Conservation (phyloP, 2,888 invertebrate species). For the Clivina fossor region DNA sequence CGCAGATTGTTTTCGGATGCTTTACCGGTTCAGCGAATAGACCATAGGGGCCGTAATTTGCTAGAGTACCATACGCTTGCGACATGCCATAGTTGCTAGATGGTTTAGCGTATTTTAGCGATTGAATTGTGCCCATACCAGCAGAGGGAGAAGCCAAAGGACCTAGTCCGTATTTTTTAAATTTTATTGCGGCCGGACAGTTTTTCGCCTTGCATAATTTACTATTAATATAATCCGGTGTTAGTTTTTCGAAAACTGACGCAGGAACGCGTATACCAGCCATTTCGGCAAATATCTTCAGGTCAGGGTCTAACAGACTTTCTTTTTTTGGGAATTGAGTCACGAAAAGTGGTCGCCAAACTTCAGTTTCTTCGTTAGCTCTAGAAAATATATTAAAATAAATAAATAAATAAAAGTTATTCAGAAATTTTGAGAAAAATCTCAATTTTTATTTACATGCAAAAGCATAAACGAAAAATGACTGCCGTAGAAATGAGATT, state of each 20-base stretch:
- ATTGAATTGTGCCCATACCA: conserved; percentile 47
- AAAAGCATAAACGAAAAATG: no score
- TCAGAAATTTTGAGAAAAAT: no score
- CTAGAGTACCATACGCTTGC: conserved; percentile 48
- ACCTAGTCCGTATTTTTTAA: conserved; percentile 51
- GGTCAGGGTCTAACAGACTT: conserved; percentile 13
- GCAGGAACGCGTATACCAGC: no score
- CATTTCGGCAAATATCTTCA: conserved; percentile 16
- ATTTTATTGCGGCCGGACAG: conserved; percentile 50
- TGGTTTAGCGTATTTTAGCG: conserved; percentile 41
- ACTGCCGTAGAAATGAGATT: no score
- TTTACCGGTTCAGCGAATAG: conserved; percentile 42
- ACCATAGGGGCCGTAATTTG: conserved; percentile 48
- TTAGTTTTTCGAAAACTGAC: no score
- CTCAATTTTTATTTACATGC: no score
- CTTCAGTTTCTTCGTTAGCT: no score
- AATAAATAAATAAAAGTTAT: no score
- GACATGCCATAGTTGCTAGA: conserved; percentile 45
- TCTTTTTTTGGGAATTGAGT: neutral
- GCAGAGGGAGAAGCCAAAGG: conserved; percentile 47
- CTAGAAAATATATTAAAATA: no score
- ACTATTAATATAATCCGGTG: conserved; percentile 15
- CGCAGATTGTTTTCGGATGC: conserved; percentile 13
- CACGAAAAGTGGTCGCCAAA: conserved; percentile 16
- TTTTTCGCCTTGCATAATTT: conserved; percentile 35